Conservation (phyloP, 2,797 vertebrate species). For the Sardinella longiceps region DNA sequence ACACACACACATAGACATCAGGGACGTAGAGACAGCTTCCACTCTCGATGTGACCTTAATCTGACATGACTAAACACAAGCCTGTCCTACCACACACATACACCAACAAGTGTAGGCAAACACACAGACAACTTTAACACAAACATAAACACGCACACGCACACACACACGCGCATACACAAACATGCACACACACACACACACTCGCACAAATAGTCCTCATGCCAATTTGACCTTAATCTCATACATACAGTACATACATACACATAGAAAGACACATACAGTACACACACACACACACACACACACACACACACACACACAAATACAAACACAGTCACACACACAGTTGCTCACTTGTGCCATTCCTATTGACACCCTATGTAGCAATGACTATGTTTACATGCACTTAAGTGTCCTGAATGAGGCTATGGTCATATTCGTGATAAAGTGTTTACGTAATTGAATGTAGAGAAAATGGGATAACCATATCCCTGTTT, state of each 20-base stretch:
- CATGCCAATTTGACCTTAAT: neutral
- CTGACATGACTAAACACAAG: neutral
- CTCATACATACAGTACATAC: neutral
- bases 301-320: conserved; percentile 19
- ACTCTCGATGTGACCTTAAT: conserved; percentile 2
- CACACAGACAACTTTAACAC: neutral
- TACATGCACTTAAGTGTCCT: no score
- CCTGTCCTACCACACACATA: neutral
- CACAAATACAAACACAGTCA: neutral
- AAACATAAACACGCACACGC: neutral
- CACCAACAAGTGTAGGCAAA: conserved; percentile 2
- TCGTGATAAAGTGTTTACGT: no score
- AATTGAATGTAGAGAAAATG: no score
- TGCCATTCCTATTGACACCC: conserved; percentile 16
- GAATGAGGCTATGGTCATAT: no score
- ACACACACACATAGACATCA: neutral
- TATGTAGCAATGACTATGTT: conserved; percentile 16
- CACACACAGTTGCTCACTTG: neutral
- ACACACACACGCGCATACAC: neutral
- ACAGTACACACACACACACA: neutral
- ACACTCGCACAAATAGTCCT: neutral
- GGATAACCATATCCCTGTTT: no score
- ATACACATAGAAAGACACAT: neutral
- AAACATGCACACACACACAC: neutral
- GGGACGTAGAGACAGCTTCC: neutral